Base-by-base conservation (phyloP, 1,140 invertebrate species). In the Drosophila pseudoobscura region DNA sequence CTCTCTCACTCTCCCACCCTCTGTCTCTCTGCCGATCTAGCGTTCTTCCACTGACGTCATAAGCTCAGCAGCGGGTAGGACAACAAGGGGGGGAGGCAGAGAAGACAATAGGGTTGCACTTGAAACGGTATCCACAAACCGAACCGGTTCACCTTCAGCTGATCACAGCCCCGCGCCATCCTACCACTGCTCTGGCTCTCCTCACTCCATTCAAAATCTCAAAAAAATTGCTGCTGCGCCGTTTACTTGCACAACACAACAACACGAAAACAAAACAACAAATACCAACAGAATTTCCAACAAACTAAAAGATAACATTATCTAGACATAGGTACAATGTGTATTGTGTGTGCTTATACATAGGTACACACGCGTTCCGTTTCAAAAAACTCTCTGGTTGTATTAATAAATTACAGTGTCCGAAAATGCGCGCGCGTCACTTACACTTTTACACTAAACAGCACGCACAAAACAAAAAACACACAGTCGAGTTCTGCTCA, bases 81-180 rank as follows among this genome's bases (percentile, higher is more conserved):
- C 35, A 39, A 39, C 35, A 39, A 29, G 6, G 31, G 6, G 31
- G 8, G 31, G 24, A 35, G 31, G 8, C 17, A 13, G 39, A 6
- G 15, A 45, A 26, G 22, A 26, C 29, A 53, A 20, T 47, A 49
- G 49, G 61, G 35, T 55, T 70, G 66, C 64, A 70, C 66, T 70
- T 70, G 66, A 70, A 70, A 57, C 51, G 47, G 54, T 63, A 59
- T 49, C 11, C 53, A 54, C 26, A 13, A 29, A 29, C 8, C 8
- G 31, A 68, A 69, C 66, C 69, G 66, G 66, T 70, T 69, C 52
- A 70, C 66, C 66, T 70, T 70, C 66, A 70, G 66, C 66, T 70
- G 66, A 70, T 69, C 64, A 50, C 15, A 11, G 5, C 3, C 35
- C 35, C 29, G 29, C 31, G 31, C 31, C 35, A 39, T 39, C 35